Base-by-base conservation (phyloP, 2,888 invertebrate genomes). In the Apamea anceps region DNA sequence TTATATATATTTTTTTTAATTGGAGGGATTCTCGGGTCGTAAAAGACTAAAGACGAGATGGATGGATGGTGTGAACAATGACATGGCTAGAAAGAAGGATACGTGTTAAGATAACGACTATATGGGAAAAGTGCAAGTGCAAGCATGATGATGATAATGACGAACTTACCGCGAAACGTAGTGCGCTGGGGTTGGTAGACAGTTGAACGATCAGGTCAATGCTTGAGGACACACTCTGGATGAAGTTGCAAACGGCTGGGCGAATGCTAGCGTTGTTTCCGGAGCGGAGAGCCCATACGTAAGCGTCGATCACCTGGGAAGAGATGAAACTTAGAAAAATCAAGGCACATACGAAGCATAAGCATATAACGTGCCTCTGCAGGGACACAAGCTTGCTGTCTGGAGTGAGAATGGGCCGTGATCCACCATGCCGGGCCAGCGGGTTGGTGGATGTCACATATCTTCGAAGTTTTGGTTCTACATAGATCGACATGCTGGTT, bases 251-350 rank as follows among this genome's bases (percentile, higher is more conserved):
- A 15, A 94, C 85, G 1, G 93, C 93, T 75, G 80, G 71, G 18
- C 90, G 87, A 72, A 91, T 77, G 15, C 82, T 85, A 1, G 75
- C 85, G 12, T 70, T 32, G 90, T 94, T 93, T 28, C 93, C 92
- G 0, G 89, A 81, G n/a, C 87, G 84, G 12, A 85, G 66, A 2
- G 85, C 87, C 62, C 77, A 82, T 0, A 88, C 90, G 88, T 89
- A 92, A 4, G 93, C 90, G 86, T 96, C 88, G 82, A 94, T 90
- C 32, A 93, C 62, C 96, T 96, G 89, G 0, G 75, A 85, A 77
- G 67, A 15, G 65, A 80, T 67, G 32, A 32, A n/a, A 45, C 0
- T 68, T 25, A 37, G 25, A 80, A 54, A 63, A 4, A 75, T 57
- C n/a, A 13, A 57, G 1, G 18, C 10, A 42, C 28, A 32, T 51